Conservation (phyloP, 2,113 vertebrate species). For the Gadus chalcogrammus region DNA sequence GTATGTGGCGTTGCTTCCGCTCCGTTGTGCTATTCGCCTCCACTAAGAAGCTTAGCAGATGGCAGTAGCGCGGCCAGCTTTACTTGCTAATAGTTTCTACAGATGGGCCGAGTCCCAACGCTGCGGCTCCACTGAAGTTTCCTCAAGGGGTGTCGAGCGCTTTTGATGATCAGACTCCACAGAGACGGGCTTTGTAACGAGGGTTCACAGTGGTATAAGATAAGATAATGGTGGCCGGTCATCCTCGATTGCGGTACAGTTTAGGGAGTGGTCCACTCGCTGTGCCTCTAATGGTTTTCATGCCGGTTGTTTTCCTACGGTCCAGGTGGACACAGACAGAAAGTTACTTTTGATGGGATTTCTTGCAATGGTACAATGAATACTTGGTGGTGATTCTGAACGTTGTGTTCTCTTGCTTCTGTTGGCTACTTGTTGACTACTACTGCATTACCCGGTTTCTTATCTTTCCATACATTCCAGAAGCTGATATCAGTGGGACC, state of each 20-base stretch:
- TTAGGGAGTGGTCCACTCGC: neutral
- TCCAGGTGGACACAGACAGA: conserved; percentile 5
- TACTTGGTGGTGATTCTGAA: no score
- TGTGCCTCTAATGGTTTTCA: neutral
- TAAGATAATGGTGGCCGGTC: neutral
- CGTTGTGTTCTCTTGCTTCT: no score
- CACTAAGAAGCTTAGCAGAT: conserved; percentile 12
- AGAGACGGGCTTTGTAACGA: neutral
- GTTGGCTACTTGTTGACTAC: no score
- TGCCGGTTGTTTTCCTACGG: neutral
- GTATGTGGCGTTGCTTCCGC: neutral
- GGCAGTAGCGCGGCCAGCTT: conserved; percentile 6
- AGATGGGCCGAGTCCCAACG: neutral
- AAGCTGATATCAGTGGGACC: no score
- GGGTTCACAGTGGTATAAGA: neutral
- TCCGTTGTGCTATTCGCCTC: neutral
- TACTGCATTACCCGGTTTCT: no score
- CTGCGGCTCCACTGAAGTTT: neutral
- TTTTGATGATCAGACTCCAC: conserved; percentile 12
- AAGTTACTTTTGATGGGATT: no score
- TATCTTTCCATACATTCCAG: no score
- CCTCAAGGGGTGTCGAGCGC: neutral
- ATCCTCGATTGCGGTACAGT: neutral
- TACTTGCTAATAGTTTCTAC: conserved; percentile 11
- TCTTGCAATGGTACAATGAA: no score